phyloP scores from a whole-genome alignment of 2,797 vertebrate species.

The Brotogeris chrysoptera region DNA sequence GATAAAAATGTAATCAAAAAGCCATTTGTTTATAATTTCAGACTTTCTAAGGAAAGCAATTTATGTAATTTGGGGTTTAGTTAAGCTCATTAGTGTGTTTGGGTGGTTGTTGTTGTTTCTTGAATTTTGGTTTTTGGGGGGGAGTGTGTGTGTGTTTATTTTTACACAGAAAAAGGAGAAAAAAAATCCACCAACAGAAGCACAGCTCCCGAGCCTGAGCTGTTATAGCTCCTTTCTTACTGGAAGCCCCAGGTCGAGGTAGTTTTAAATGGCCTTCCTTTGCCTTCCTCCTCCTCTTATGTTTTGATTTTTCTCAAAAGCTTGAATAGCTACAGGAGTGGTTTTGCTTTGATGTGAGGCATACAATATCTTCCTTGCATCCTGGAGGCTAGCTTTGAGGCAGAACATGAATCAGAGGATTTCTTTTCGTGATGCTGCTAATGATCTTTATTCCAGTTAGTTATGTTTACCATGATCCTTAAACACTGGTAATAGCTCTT shows the following conservation, averaged over 20 bases:
- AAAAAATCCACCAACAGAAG: neutral
- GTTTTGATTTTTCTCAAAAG: neutral
- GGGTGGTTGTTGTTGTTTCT: neutral
- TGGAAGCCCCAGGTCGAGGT: neutral
- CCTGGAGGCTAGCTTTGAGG: neutral
- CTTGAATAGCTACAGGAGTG: neutral
- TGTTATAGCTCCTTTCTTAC: neutral
- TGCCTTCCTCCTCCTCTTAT: conserved; percentile 1
- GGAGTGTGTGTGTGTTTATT: neutral
- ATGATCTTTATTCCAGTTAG: neutral
- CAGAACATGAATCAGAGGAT: neutral
- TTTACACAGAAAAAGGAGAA: neutral
- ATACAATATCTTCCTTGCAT: neutral
- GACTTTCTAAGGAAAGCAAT: neutral
- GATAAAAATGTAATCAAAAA: neutral
- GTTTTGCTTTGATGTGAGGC: conserved; percentile 19
- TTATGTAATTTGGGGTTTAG: neutral
- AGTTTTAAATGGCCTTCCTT: conserved; percentile 17
- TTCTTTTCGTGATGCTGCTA: neutral
- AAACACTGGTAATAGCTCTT: neutral
- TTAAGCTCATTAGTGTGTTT: neutral
- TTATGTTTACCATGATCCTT: neutral
- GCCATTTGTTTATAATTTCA: neutral
- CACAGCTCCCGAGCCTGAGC: neutral
- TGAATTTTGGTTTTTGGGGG: fast-evolving